Evolutionary conservation across 2,113 vertebrate genomes (phyloP).

Genomic region (Amblyopsis rosae): DNA sequence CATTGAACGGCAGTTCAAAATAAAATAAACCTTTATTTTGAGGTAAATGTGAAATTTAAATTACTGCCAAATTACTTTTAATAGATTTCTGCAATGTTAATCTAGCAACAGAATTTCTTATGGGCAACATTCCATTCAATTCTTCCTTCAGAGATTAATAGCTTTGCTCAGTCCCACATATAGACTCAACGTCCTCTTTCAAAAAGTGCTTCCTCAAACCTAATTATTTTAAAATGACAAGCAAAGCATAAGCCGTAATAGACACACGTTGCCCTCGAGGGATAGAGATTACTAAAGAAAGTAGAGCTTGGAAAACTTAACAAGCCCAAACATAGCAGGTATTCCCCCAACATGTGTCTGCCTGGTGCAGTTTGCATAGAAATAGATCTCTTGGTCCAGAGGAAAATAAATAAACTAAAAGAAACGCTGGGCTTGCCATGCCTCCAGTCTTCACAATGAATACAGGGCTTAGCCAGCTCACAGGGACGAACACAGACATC

Average conservation of each 20-base stretch:
- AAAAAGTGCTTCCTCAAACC: conserved; percentile 7
- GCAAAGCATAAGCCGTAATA: conserved; percentile 8
- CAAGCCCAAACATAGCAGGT: conserved; percentile 41
- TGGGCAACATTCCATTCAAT: conserved; percentile 7
- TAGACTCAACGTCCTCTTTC: conserved; percentile 13
- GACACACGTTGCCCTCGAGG: conserved; percentile 14
- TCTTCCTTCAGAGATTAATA: conserved; percentile 42
- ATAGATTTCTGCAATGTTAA: not conserved
- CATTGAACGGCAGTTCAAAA: too few relatives aligned
- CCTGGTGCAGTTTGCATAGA: not conserved
- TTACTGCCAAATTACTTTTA: not conserved
- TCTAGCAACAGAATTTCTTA: conserved; percentile 5
- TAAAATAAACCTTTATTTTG: too few relatives aligned
- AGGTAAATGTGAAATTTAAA: too few relatives aligned
- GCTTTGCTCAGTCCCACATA: not conserved
- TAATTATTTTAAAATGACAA: conserved; percentile 19
- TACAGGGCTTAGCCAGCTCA: conserved; percentile 15
- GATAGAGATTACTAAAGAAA: conserved; percentile 9
- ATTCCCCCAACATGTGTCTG: not conserved
- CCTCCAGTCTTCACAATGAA: conserved; percentile 25
- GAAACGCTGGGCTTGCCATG: conserved; percentile 15
- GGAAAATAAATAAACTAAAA: conserved; percentile 6
- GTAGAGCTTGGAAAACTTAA: conserved; percentile 18
- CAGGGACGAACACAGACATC: conserved; percentile 24
- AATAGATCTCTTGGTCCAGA: conserved; percentile 6